Base-by-base conservation (phyloP, 1,140 invertebrate genomes). In the Thrips palmi region DNA sequence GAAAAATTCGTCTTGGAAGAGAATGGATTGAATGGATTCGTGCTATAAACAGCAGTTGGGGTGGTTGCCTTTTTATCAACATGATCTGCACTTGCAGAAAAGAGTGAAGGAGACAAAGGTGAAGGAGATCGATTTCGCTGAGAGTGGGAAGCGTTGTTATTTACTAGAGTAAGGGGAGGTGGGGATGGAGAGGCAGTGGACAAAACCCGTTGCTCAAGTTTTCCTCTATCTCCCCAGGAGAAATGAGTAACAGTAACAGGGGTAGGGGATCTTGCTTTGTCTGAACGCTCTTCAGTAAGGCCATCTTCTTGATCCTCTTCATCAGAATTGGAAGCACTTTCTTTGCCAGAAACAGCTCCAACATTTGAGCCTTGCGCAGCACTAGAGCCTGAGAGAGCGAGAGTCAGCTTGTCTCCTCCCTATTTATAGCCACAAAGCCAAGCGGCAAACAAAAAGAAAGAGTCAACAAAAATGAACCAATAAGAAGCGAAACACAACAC, bases 401-500 rank as follows among this genome's bases (percentile, higher is more conserved):
- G 56, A 28, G 75, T 80, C 52, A 79, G 51, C 56, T 79, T 79
- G 55, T 79, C 76, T 46, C 76, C 77, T 46, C 77, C 77, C 76
- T 71, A 52, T 38, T 6, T 23, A 18, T 17, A 37, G 17, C 27
- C 10, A 39, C 32, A 39, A 35, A 34, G 30, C 19, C 30, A 33
- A 18, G 24, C 28, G 23, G 25, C 24, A 41, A n/a, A 39, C 12
- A 29, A n/a, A 40, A 40, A 21, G 11, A 15, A 12, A 4, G 19
- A 40, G 11, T n/a, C n/a, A n/a, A n/a, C n/a, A n/a, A n/a, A n/a
- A n/a, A n/a, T n/a, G n/a, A n/a, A n/a, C n/a, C n/a, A 39, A 33
- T 8, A 8, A 33, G n/a, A 12, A 34, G 17, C 18, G 2, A 41
- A 31, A 41, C 33, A 37, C 11, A 41, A 15, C 14, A 28, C 21